Percentiles rank a stretch among this genome's conserved stretches.
These are phyloP conservation scores for Hypanus sabinus DNA, from an alignment of 2,113 vertebrate genomes.

Conservation along the genomic window DNA sequence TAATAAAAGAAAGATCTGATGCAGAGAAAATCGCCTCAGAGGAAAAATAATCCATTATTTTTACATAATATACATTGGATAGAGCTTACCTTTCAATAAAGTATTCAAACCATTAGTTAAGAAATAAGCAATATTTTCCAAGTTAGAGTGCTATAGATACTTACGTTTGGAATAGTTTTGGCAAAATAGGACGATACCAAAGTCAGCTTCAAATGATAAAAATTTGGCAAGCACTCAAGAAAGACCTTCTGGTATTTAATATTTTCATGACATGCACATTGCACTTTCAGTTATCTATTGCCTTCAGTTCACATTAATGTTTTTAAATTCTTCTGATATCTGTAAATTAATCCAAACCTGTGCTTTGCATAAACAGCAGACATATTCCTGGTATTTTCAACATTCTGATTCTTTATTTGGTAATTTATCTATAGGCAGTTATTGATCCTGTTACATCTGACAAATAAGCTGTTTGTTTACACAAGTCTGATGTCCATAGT, in stretches of 20 bases:
- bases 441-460: constrained; percentile 1
- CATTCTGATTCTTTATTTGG: background rate
- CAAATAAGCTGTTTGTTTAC: background rate
- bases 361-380: background rate
- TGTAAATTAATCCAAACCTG: constrained; percentile 12
- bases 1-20: background rate
- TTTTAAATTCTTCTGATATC: constrained; percentile 24
- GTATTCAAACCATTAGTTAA: background rate
- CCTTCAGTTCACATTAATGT: constrained; percentile 10
- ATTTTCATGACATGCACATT: background rate
- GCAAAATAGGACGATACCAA: background rate
- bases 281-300: constrained; percentile 19
- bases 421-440: background rate
- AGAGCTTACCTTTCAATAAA: background rate
- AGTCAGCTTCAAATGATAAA: background rate
- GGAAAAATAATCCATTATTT: background rate
- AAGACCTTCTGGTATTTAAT: background rate
- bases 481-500: background rate
- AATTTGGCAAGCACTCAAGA: background rate
- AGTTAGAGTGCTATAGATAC: background rate
- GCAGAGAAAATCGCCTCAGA: background rate
- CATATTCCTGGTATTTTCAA: background rate
- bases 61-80: background rate
- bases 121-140: background rate
- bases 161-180: background rate